Evolutionary conservation across 2,888 invertebrate species (phyloP).

Genomic region (Monoplex corrugatus): DNA sequence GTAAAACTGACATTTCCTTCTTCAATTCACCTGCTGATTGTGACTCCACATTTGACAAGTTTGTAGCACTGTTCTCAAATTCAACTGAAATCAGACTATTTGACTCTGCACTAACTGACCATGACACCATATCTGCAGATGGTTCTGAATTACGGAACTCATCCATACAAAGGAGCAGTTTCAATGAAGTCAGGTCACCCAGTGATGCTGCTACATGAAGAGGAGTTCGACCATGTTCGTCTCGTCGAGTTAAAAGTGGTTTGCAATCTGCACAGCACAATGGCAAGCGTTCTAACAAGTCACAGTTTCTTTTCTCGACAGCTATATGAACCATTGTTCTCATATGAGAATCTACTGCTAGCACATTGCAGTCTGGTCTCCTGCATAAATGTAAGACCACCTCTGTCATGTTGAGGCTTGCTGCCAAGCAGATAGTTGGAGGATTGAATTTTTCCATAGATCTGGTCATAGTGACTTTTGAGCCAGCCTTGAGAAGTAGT

Average conservation of each 20-base stretch:
- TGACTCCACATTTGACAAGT: no score
- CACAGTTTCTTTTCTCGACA: background rate
- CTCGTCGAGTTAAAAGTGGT: background rate
- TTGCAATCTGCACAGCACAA: background rate
- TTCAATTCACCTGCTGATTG: no score
- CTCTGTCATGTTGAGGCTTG: slow-evolving; percentile 3
- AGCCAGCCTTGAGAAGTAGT: background rate
- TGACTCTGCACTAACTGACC: no score
- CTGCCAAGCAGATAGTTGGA: background rate
- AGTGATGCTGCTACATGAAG: slow-evolving; percentile 5
- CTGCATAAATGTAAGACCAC: background rate
- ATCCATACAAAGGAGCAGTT: slow-evolving; percentile 7
- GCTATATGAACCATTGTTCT: slow-evolving; percentile 16
- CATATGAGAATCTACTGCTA: background rate
- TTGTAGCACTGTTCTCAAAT: no score
- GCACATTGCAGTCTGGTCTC: background rate
- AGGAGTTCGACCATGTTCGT: slow-evolving; percentile 3
- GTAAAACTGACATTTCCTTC: no score
- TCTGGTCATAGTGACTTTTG: background rate
- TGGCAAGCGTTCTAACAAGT: background rate
- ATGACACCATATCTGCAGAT: no score
- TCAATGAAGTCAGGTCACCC: background rate
- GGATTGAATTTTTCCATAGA: background rate
- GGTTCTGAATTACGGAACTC: no score
- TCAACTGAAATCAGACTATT: no score